Evolutionary conservation across 2,888 invertebrate genomes (phyloP).

Genomic region (Antitype chi): DNA sequence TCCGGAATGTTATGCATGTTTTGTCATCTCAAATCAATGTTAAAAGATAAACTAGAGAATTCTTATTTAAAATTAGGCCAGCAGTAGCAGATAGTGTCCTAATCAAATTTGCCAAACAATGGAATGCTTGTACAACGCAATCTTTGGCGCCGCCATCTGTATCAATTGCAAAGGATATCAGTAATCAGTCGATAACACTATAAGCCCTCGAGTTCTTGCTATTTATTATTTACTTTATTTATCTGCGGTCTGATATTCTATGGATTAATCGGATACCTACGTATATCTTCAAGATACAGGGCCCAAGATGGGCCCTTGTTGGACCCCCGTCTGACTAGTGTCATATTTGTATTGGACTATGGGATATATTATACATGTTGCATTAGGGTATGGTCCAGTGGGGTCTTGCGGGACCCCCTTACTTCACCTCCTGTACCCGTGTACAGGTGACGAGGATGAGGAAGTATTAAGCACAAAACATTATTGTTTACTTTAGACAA

Average conservation of each 20-base stretch:
- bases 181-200: slow-evolving; percentile 51
- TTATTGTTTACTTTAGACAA: background rate
- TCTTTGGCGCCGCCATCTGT: slow-evolving; percentile 63
- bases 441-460: background rate
- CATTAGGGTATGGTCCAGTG: background rate
- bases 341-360: background rate
- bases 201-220: slow-evolving; percentile 8
- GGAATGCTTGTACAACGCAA: slow-evolving; percentile 40
- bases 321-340: background rate
- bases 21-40: slow-evolving; percentile 39
- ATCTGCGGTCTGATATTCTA: slow-evolving; percentile 9
- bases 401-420: background rate
- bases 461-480: background rate
- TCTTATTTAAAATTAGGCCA: slow-evolving; percentile 29
- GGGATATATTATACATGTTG: background rate
- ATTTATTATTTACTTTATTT: slow-evolving; percentile 31
- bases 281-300: background rate
- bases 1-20: slow-evolving; percentile 28
- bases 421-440: too few relatives aligned
- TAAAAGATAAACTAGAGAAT: slow-evolving; percentile 28
- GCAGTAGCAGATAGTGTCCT: slow-evolving; percentile 14
- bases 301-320: background rate
- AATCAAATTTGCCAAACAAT: slow-evolving; percentile 47
- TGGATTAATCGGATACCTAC: background rate
- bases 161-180: slow-evolving; percentile 58